Conservation (phyloP, 2,888 invertebrate species). For the Leucophenga montana region DNA sequence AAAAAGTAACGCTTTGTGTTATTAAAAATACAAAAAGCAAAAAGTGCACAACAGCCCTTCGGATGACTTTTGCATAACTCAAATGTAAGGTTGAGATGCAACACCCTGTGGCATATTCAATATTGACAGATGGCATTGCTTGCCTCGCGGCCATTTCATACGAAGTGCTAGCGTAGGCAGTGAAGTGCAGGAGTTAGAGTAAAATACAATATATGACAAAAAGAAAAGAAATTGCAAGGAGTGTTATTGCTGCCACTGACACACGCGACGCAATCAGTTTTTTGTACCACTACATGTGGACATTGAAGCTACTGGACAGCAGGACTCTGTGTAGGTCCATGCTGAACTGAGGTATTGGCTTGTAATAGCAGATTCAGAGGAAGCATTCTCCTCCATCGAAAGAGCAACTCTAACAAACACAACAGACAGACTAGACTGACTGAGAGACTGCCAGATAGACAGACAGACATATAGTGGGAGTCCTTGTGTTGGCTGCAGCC, state of each 20-base stretch:
- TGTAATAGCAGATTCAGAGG: too few relatives aligned
- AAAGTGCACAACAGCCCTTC: too few relatives aligned
- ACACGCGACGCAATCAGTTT: neutral
- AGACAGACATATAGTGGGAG: neutral
- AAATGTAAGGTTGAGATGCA: neutral
- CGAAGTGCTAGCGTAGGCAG: slow-evolving; percentile 26
- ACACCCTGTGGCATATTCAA: slow-evolving; percentile 41
- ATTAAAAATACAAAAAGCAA: too few relatives aligned
- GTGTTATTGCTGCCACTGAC: slow-evolving; percentile 20
- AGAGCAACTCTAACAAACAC: too few relatives aligned
- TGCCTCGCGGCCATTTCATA: slow-evolving; percentile 47
- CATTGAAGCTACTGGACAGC: too few relatives aligned
- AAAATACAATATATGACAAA: neutral
- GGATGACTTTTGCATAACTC: too few relatives aligned
- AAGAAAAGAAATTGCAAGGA: neutral
- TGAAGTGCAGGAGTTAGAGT: slow-evolving; percentile 26
- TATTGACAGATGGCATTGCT: slow-evolving; percentile 69
- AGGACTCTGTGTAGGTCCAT: too few relatives aligned
- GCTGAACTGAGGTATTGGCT: too few relatives aligned
- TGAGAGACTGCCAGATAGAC: slow-evolving; percentile 8
- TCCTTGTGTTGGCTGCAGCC: slow-evolving; percentile 47
- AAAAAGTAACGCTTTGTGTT: too few relatives aligned
- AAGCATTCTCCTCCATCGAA: too few relatives aligned
- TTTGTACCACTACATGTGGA: too few relatives aligned
- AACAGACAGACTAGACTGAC: neutral